These are phyloP conservation scores for Opisthocomus hoazin DNA, from an alignment of 2,113 vertebrate genomes.

Conservation along the genomic window DNA sequence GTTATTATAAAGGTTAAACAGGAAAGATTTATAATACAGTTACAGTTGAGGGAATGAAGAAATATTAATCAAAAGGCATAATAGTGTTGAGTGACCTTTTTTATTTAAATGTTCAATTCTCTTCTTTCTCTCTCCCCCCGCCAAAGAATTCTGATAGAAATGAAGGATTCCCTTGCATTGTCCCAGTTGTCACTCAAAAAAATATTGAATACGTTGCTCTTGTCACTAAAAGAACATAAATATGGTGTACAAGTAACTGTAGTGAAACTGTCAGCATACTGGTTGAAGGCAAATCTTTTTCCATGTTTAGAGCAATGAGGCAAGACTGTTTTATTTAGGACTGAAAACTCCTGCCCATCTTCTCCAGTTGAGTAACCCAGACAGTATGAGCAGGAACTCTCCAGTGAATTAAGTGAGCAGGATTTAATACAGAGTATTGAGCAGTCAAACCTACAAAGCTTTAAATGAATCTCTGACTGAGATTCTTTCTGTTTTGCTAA, in stretches of 20 bases:
- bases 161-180: background rate
- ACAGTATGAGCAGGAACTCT: background rate
- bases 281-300: background rate
- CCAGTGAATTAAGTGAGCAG: background rate
- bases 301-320: too few relatives aligned
- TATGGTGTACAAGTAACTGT: background rate
- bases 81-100: background rate
- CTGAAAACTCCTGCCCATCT: background rate
- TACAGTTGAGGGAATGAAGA: background rate
- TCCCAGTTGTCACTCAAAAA: background rate
- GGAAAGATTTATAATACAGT: background rate
- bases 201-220: background rate
- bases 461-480: constrained; percentile 38
- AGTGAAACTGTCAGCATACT: background rate
- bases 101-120: background rate
- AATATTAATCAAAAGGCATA: background rate
- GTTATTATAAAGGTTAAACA: background rate
- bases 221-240: background rate
- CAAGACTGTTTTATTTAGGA: background rate
- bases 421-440: background rate
- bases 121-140: background rate
- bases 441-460: constrained; percentile 30
- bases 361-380: background rate
- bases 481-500: constrained; percentile 66
- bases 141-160: background rate